phyloP scores from a whole-genome alignment of 2,113 vertebrate genomes.

The Protobothrops mucrosquamatus region DNA sequence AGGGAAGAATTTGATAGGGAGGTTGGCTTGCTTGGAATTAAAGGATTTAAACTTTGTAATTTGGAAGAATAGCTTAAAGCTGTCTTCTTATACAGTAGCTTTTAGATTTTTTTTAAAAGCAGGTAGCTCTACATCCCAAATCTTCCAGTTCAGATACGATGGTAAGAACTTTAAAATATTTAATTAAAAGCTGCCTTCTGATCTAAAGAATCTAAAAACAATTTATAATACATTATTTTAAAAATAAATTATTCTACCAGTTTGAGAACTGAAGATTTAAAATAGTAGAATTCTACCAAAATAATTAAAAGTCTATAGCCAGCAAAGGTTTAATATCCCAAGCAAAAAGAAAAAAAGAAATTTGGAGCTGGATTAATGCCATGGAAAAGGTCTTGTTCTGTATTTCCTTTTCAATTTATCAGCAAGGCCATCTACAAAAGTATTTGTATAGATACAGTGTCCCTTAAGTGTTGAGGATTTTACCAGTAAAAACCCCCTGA shows the following conservation, averaged over 20 bases:
- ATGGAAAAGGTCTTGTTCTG: background rate
- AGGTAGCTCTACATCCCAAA: background rate
- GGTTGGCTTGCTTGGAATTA: background rate
- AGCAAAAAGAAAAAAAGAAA: background rate
- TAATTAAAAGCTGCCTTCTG: background rate
- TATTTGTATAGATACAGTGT: background rate
- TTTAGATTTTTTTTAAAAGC: background rate
- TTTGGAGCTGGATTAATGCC: background rate
- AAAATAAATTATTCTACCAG: background rate
- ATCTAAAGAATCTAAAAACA: background rate
- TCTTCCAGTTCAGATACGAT: background rate
- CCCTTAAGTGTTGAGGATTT: background rate
- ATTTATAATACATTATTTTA: background rate
- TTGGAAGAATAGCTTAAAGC: background rate
- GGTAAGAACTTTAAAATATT: background rate
- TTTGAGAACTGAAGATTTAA: background rate
- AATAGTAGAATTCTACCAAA: background rate
- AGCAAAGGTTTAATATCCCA: background rate
- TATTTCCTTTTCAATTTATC: background rate
- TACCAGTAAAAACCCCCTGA: background rate
- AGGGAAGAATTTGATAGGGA: background rate
- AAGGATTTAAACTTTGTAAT: background rate
- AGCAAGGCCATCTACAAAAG: background rate
- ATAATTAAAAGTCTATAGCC: background rate
- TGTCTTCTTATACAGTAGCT: background rate